These are phyloP conservation scores for Trichacis sp. DNA, from an alignment of 2,888 invertebrate species.

Conservation along the genomic window DNA sequence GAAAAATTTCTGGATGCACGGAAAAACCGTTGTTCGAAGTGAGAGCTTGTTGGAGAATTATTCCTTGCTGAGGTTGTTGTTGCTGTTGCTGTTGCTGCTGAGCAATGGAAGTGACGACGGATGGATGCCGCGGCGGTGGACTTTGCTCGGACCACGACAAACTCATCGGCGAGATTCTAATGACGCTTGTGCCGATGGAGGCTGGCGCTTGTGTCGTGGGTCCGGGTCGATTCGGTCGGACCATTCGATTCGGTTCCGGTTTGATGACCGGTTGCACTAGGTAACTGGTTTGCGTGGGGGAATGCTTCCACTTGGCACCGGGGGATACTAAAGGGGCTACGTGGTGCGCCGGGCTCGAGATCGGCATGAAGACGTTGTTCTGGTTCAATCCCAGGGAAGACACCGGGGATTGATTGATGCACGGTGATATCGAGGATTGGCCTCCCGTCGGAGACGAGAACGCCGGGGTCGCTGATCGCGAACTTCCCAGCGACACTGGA, in stretches of 20 bases:
- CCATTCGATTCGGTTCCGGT: constrained; percentile 75
- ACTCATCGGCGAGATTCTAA: constrained; percentile 79
- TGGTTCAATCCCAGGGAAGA: constrained; percentile 79
- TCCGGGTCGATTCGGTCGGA: constrained; percentile 73
- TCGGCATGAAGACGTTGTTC: constrained; percentile 90
- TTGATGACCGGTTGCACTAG: constrained; percentile 70
- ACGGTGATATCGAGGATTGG: constrained; percentile 76
- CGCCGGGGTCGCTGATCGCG: constrained; percentile 92
- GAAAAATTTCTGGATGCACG: not conserved
- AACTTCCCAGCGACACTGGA: constrained; percentile 91
- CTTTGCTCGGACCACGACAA: constrained; percentile 63
- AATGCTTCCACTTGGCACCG: constrained; percentile 66
- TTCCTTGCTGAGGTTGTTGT: constrained; percentile 63
- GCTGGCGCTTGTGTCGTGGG: constrained; percentile 64
- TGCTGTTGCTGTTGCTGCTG: constrained; percentile 61
- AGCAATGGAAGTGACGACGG: constrained; percentile 64
- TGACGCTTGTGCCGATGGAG: constrained; percentile 79
- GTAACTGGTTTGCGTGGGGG: constrained; percentile 70
- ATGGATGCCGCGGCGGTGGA: constrained; percentile 61
- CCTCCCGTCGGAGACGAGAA: constrained; percentile 84
- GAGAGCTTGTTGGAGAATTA: constrained; percentile 69
- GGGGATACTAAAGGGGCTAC: constrained; percentile 63
- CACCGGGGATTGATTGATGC: constrained; percentile 77
- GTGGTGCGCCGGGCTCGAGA: constrained; percentile 78
- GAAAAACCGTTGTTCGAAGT: constrained; percentile 64